These are phyloP conservation scores for Polyommatus icarus DNA, from an alignment of 2,888 invertebrate species.

Conservation along the genomic window DNA sequence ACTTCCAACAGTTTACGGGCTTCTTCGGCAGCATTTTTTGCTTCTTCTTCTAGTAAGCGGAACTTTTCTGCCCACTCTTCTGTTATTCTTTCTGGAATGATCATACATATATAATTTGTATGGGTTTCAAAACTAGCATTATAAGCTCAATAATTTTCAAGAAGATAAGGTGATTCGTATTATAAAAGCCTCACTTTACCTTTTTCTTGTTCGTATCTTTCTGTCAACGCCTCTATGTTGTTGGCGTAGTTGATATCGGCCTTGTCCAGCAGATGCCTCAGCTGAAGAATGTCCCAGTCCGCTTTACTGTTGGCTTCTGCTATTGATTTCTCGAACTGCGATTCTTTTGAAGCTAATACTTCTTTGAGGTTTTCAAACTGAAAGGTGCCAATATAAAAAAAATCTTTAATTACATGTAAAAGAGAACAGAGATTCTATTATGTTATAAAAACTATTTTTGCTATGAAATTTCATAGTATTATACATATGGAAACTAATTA, in stretches of 20 bases:
- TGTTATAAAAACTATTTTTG: no score
- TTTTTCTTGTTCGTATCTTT: constrained; percentile 83
- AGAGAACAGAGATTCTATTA: no score
- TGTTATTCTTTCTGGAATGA: constrained; percentile 57
- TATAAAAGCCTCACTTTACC: constrained; percentile 66
- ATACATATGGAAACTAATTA: no score
- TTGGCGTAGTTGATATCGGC: constrained; percentile 88
- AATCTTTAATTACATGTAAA: no score
- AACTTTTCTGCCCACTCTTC: constrained; percentile 68
- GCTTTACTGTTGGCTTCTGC: constrained; percentile 83
- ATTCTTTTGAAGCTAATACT: constrained; percentile 83
- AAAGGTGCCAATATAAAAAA: constrained; percentile 38
- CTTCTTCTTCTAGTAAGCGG: constrained; percentile 59
- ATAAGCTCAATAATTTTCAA: background rate
- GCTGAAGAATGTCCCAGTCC: constrained; percentile 85
- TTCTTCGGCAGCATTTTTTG: constrained; percentile 62
- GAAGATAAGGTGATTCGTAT: background rate
- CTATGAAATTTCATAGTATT: no score
- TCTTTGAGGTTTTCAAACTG: constrained; percentile 85
- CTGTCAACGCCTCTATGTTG: constrained; percentile 84
- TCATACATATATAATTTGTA: background rate
- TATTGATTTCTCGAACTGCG: constrained; percentile 75
- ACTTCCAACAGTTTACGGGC: constrained; percentile 64
- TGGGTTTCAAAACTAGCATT: background rate
- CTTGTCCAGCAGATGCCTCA: constrained; percentile 85